Evolutionary conservation across 23 tunicate genomes (phyloP).

Genomic region (Trididemnum nubilum): DNA sequence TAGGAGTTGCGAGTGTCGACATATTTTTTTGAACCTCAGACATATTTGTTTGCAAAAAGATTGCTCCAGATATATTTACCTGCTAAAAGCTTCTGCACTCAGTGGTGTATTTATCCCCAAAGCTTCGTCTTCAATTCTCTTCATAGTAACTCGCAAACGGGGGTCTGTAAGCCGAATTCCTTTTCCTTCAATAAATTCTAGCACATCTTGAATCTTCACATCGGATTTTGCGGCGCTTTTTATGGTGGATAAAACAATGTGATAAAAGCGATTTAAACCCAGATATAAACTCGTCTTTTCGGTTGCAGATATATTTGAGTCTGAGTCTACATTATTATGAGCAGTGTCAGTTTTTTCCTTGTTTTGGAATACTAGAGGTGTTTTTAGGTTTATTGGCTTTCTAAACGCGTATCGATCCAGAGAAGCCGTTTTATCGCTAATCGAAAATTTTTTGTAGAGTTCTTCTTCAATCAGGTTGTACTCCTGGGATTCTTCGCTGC

Average conservation of each 20-base stretch:
- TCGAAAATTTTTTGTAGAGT: not conserved
- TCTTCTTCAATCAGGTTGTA: not conserved
- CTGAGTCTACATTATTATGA: not conserved
- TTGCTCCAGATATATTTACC: conserved; percentile 45
- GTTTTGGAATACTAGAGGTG: not conserved
- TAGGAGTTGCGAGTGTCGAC: no score
- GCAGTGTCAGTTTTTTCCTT: not conserved
- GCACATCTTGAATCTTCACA: conserved; percentile 46
- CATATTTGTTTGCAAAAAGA: no score
- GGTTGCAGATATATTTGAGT: not conserved
- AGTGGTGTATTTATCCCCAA: conserved; percentile 41
- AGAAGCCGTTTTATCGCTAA: conserved; percentile 23
- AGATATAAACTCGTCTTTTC: conserved; percentile 4
- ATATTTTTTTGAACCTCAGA: no score
- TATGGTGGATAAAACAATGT: conserved; percentile 46
- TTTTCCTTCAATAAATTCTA: conserved; percentile 50
- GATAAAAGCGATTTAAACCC: conserved; percentile 50
- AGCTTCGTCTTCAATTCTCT: conserved; percentile 43
- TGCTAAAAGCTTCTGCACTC: conserved; percentile 39
- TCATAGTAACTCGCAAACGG: conserved; percentile 38
- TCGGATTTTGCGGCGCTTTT: not conserved
- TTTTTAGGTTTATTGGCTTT: not conserved
- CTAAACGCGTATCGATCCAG: conserved; percentile 26
- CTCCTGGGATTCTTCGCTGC: not conserved
- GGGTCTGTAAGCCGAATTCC: conserved; percentile 68